A percentile compares a stretch with the other conserved stretches of the same genome.
Evolutionary conservation across 2,888 invertebrate species (phyloP).

Genomic region (Parnassius orleans): DNA sequence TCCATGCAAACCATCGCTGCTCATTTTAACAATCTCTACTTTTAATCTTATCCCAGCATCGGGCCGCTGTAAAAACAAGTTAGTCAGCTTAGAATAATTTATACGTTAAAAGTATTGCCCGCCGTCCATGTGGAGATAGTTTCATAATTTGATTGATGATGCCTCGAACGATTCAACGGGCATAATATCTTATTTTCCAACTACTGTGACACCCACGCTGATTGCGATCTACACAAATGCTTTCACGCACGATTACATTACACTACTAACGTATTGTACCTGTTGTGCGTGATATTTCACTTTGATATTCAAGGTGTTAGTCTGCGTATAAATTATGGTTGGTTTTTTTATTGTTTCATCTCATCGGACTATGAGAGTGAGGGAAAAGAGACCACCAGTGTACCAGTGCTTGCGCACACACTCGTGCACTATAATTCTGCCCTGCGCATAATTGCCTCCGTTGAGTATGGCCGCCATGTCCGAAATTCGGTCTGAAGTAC

Average conservation of each 20-base stretch:
- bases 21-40: conserved; percentile 17
- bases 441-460: too few relatives aligned
- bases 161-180: conserved; percentile 27
- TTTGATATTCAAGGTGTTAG: conserved; percentile 1
- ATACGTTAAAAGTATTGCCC: conserved; percentile 27
- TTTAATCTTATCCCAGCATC: conserved; percentile 18
- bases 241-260: conserved; percentile 53
- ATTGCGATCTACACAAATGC: conserved; percentile 51
- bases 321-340: not conserved
- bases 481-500: too few relatives aligned
- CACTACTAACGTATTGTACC: conserved; percentile 24
- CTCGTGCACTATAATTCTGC: too few relatives aligned
- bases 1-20: conserved; percentile 9
- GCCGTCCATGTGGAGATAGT: conserved; percentile 29
- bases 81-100: conserved; percentile 29
- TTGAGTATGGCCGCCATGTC: too few relatives aligned
- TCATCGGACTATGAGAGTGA: too few relatives aligned
- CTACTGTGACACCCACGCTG: conserved; percentile 58
- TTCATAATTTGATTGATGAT: conserved; percentile 38
- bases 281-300: conserved; percentile 30
- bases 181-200: conserved; percentile 35
- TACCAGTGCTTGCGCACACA: too few relatives aligned
- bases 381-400: too few relatives aligned
- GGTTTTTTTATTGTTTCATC: too few relatives aligned
- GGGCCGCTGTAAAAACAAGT: conserved; percentile 30